Conservation (phyloP, 2,888 invertebrate genomes). For the Ametastegia equiseti region DNA sequence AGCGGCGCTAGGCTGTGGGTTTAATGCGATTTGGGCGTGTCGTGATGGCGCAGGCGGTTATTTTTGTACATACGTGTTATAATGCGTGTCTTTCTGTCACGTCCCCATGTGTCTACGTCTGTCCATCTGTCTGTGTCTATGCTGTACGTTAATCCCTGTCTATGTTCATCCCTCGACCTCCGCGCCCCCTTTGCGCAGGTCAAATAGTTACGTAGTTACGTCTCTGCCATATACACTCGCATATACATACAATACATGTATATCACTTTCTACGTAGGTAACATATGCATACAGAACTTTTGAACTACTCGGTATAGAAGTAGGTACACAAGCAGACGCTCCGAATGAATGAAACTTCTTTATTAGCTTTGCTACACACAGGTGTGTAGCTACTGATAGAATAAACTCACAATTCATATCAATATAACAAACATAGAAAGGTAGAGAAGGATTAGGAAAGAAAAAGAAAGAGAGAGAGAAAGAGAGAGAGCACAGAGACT, state of each 20-base stretch:
- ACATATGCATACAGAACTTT: not conserved
- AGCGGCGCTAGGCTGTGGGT: slow-evolving; percentile 40
- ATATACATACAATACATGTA: too few relatives aligned
- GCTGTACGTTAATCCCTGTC: slow-evolving; percentile 47
- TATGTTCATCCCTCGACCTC: slow-evolving; percentile 29
- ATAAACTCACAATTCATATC: not conserved
- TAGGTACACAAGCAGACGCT: not conserved
- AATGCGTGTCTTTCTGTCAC: slow-evolving; percentile 55
- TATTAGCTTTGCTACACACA: not conserved
- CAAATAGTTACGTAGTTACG: slow-evolving; percentile 2
- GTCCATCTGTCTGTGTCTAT: slow-evolving; percentile 55
- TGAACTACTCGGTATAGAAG: not conserved
- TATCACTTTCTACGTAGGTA: not conserved
- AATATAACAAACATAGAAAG: not conserved
- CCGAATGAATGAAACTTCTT: not conserved
- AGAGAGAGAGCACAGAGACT: too few relatives aligned
- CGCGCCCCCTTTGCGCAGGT: slow-evolving; percentile 13
- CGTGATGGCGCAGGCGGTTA: slow-evolving; percentile 38
- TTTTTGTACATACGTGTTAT: slow-evolving; percentile 50
- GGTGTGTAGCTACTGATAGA: not conserved
- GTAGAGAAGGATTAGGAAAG: not conserved
- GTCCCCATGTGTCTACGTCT: slow-evolving; percentile 51
- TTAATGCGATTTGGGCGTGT: slow-evolving; percentile 52
- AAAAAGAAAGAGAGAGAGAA: not conserved
- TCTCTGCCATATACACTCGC: not conserved